Evolutionary conservation across 92 coral and sea anemone genomes (phyloP), one percentile per base, ranked within the genome.

Genomic region (Palythoa grandis): DNA sequence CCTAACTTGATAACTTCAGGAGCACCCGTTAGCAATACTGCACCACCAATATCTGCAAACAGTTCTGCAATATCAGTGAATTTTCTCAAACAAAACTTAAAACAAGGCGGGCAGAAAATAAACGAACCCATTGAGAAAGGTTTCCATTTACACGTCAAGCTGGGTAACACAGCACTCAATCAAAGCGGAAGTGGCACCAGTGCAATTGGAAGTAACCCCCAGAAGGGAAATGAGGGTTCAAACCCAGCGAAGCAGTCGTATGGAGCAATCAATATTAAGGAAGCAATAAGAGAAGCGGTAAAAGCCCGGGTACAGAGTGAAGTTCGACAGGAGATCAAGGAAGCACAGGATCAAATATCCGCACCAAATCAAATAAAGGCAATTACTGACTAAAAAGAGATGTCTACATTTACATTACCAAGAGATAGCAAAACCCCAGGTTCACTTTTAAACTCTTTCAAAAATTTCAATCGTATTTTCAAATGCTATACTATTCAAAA

Each of bases 201-300:
- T 38, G 58, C 39, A 48, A 38, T 20, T 19, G 84, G 58, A 67
- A 67, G 29, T 24, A 66, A 43, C 43, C 11, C 29, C 5, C 75
- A 48, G 20, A 25, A 25, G 13, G 85, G 40, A 66, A 63, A 22
- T 25, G 63, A 19, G 2, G 29, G 0, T 47, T 4, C 29, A 0
- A 67, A 17, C 17, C 61, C 74, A 80, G 14, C 7, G 1, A 77
- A 57, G 38, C 40, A 57, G 24, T 11, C 47, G 52, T 50, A 8
- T 7, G 25, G 52, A 57, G 40, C 72, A 23, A 23, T 22, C 4
- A 67, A 66, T 14, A 80, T 80, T 22, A 80, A 80, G 47, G 85
- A 80, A 63, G 85, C 85, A 47, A 80, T 80, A 38, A 66, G 66
- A 80, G 74, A 80, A 24, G 85, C 85, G 37, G 85, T 66, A 24